Base-by-base conservation (phyloP, 2,888 invertebrate genomes). In the Cosmopolites sordidus region DNA sequence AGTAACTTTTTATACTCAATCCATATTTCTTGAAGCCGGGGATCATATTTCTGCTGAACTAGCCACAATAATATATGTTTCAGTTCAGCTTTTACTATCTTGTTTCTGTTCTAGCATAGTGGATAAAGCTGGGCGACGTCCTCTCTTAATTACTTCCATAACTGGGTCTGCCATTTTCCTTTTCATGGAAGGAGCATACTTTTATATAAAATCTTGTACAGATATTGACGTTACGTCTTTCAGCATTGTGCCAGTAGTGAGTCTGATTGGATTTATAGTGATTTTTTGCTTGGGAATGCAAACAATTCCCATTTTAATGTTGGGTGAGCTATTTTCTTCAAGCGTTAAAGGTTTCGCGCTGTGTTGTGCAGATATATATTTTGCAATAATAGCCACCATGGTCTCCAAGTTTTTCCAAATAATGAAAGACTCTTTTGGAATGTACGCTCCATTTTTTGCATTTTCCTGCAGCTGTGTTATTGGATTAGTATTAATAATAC, bases 1-100 rank as follows among this genome's bases (percentile, higher is more conserved):
- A 1, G 78, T 84, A 2, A 78, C 83, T 0, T 80, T 83, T 3
- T 83, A 83, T 62, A 78, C 82, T 0, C 81, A 83, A 58, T 73
- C 74, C 0, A 73, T 78, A n/a, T 71, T 78, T 18, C 62, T 72
- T 12, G 73, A 75, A 30, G 67, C 73, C 0, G 72, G 70, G 2
- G 70, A 70, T 30, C 70, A 73, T 54, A 64, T 76, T n/a, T 75
- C 77, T 1, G 72, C 78, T 2, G 65, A 66, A 29, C 53, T 62
- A 17, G 68, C 71, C 12, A 60, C 70, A 1, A 68, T 66, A 27
- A 68, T 71, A 8, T 72, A 68, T 54, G 71, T 69, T 50, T 76
- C 78, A 40, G 79, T 81, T 30, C 82, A 82, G 71, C 71, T 81
- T 1, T 77, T 80, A 1, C 78, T 82, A 54, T 69, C 74, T 9